Base-by-base conservation (phyloP, 2,113 vertebrate genomes). In the Oncorhynchus keta region DNA sequence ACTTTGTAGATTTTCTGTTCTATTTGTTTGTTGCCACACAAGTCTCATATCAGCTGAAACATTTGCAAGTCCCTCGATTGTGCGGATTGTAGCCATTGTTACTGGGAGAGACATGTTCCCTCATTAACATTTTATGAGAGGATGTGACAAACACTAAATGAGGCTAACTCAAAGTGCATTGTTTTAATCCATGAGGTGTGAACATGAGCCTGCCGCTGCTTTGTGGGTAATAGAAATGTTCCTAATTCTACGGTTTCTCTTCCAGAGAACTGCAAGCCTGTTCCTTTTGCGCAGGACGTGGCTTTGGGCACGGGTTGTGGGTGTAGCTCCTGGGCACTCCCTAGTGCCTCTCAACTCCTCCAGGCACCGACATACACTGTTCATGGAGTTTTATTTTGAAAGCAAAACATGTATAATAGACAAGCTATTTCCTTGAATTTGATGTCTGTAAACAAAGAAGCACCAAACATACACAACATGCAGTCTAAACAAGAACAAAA, bases 261-360 rank as follows among this genome's bases (percentile, higher is more conserved):
- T 69, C 70, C 86, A 83, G 85, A 88, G 79, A 92, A 91, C 82
- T 92, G 90, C 92, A 90, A 92, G 87, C 81, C 81, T 89, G 85
- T 86, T 90, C 77, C 83, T 91, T 93, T 91, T 89, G 85, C 85
- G 89, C 88, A 89, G 92, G 92, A 93, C 89, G 90, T 92, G 90
- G 89, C 91, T 91, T 83, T 88, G 84, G 89, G 92, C 89, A 78
- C 85, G 5, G 74, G 71, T 80, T 78, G 72, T 89, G 70, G 39
- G 9, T 45, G 39, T 86, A 79, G 87, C 90, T 91, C 30, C 82
- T 78, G 89, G 91, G 89, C 91, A 76, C 89, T 80, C 76, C 76
- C 76, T 86, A 84, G 84, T 83, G 80, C 84, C 71, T 85, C 83
- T 80, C 68, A 70, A 68, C 76, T 83, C 90, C 89, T 84, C 85